Base-by-base conservation (phyloP, 2,888 invertebrate species). In the Dusona sp. region DNA sequence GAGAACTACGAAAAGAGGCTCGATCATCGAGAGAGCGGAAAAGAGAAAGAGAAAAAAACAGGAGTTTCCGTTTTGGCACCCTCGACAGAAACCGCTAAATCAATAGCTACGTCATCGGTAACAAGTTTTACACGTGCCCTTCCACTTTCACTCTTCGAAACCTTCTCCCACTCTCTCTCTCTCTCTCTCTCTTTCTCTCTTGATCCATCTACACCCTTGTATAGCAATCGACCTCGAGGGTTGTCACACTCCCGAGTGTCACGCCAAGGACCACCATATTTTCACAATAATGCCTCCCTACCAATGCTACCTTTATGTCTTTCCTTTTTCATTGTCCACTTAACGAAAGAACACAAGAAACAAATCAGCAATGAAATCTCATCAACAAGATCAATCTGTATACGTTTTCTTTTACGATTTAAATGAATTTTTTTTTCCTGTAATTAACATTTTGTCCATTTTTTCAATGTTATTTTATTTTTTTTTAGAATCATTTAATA, bases 71-170 rank as follows among this genome's bases (percentile, higher is more conserved):
- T 79, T 82, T 75, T 80, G 79, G 88, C 87, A 90, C 90, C 91
- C 91, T 89, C 86, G 90, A 88, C 73, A 68, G 90, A 89, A 89
- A 91, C 90, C 90, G 87, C 91, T 92, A 91, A 92, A 92, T 92
- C 92, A 92, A 92, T 92, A 92, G 91, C 85, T 89, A 89, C 91
- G 90, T 92, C 92, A 91, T 91, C 90, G 89, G 90, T 90, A 91
- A 91, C 91, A 91, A 89, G 89, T 89, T 90, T 90, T 89, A 87
- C 89, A 88, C 89, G 86, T 48, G 54, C 80, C 33, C 74, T 51
- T 65, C 82, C 78, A 74, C 70, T 75, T 80, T 83, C 79, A 48
- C 72, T 77, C 48, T 67, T 68, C 61, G 65, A 64, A 45, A 38
- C 68, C 51, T 51, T 42, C 19, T 25, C 38, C 8, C 19, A 11